These are phyloP conservation scores for Lates calcarifer DNA, from an alignment of 2,113 vertebrate species.

Conservation along the genomic window DNA sequence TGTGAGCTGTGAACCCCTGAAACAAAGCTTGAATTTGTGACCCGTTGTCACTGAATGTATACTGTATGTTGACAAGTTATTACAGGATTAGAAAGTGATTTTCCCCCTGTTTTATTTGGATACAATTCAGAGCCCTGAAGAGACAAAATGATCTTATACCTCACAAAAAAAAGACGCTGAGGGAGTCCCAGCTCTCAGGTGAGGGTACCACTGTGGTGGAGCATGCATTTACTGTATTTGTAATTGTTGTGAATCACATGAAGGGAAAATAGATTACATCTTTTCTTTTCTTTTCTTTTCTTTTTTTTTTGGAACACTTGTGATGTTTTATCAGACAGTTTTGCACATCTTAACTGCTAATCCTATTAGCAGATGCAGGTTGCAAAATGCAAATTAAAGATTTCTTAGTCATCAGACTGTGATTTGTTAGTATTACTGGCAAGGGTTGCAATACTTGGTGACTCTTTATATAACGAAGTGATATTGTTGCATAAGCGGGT, in stretches of 20 bases:
- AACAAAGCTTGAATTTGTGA: not conserved
- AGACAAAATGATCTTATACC: not conserved
- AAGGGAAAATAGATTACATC: not conserved
- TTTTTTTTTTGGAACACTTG: not conserved
- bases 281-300: no score
- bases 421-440: slow-evolving; percentile 24
- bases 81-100: not conserved
- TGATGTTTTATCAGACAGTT: not conserved
- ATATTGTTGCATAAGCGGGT: slow-evolving; percentile 46
- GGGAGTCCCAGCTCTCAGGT: not conserved
- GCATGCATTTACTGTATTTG: slow-evolving; percentile 51
- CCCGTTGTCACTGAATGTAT: not conserved
- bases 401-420: slow-evolving; percentile 1
- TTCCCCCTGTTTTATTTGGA: no score
- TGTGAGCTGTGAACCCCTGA: not conserved
- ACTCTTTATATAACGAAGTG: slow-evolving; percentile 31
- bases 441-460: not conserved
- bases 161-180: no score
- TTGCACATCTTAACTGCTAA: slow-evolving; percentile 13
- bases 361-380: not conserved
- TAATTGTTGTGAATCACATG: not conserved
- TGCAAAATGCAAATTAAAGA: not conserved
- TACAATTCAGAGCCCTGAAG: not conserved
- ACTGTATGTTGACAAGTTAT: not conserved
- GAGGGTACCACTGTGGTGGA: slow-evolving; percentile 4